Evolutionary conservation across 2,888 invertebrate species (phyloP), one percentile per base, ranked within the genome.

Genomic region (Amphipoea oculea): DNA sequence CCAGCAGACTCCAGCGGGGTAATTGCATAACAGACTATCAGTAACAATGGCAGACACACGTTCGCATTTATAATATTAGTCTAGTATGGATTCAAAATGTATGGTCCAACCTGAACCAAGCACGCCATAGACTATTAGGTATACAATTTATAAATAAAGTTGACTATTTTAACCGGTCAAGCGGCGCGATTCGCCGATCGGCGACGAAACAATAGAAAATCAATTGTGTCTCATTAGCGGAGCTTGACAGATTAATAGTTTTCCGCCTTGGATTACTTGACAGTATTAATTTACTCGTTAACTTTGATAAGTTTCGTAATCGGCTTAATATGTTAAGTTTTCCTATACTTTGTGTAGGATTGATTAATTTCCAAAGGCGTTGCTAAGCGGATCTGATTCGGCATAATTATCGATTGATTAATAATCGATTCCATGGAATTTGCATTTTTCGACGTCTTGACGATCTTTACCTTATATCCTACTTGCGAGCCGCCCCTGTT

Each of bases 201-300:
- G 29, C 29, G 29, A 29, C 29, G 29, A 29, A 29, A 29, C 29
- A 29, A 29, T 29, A 29, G 29, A 29, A 29, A 29, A 29, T 29
- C 29, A 29, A 29, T 29, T 29, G 29, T 29, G 29, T 29, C 29
- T 29, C 29, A 29, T 29, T 29, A 29, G 29, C 29, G 29, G 29
- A 29, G 29, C 29, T 29, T 29, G 29, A 29, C 29, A 29, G 29
- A 29, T 29, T 29, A 20, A 29, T 66, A 73, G 36, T 65, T 73
- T 79, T 84, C 71, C 73, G 51, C 54, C 36, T 68, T 68, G 36
- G 20, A 71, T 78, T 72, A 70, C 62, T 68, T 77, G 78, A 73
- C 73, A 71, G 7, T 76, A 42, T 81, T 86, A 81, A 83, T 85
- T 78, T 29, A 72, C 66, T 83, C 77, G 66, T 78, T 48, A 81